A percentile compares a stretch with the other conserved stretches of the same genome.
These are phyloP conservation scores for Lamproptera curius DNA, from an alignment of 2,888 invertebrate species.

Conservation along the genomic window DNA sequence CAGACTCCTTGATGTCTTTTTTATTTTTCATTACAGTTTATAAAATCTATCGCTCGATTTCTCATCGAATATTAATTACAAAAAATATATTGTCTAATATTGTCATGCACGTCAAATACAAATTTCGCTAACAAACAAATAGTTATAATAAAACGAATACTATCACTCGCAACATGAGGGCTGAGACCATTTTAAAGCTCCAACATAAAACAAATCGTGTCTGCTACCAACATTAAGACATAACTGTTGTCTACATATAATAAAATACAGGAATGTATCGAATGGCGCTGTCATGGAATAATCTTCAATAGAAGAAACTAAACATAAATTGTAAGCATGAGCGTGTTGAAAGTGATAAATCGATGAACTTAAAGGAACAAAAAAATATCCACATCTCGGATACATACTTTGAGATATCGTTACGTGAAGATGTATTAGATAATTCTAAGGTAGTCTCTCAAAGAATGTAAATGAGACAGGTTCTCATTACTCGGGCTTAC, in stretches of 20 bases:
- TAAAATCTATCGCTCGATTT: background rate
- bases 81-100: conserved; percentile 7
- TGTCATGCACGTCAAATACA: conserved; percentile 15
- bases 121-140: background rate
- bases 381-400: conserved; percentile 25
- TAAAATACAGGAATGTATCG: conserved; percentile 45
- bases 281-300: conserved; percentile 22
- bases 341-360: conserved; percentile 12
- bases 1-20: background rate
- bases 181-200: conserved; percentile 20
- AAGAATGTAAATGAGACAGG: conserved; percentile 29
- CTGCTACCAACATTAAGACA: conserved; percentile 27
- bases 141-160: background rate
- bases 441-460: conserved; percentile 22
- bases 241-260: conserved; percentile 31
- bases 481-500: conserved; percentile 61
- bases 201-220: conserved; percentile 33
- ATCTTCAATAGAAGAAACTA: conserved; percentile 10
- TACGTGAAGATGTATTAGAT: conserved; percentile 15
- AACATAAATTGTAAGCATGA: conserved; percentile 12
- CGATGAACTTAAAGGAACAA: conserved; percentile 19
- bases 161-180: conserved; percentile 7
- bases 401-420: conserved; percentile 30
- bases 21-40: background rate
- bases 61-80: background rate